Base-by-base conservation (phyloP, 2,888 invertebrate species). In the Lasioglossum villosulum region DNA sequence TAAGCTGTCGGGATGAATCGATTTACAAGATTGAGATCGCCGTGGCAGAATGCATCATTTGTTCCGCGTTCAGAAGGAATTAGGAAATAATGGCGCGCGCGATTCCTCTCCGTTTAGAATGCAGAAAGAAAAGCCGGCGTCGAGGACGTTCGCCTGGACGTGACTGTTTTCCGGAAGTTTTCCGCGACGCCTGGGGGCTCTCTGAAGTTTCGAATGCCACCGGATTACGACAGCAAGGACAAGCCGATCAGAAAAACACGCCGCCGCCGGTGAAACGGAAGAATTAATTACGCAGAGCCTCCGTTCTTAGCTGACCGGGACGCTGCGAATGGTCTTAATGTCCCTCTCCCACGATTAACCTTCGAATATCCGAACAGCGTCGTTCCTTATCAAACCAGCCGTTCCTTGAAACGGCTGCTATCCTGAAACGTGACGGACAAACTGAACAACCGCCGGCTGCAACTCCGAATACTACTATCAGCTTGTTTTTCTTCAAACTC, bases 91-190 rank as follows among this genome's bases (percentile, higher is more conserved):
- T 39, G 27, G 59, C 39, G 39, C n/a, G 39, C 39, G 39, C 63
- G 92, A 91, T 86, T 91, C 92, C 88, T 66, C 88, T 68, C 66
- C 66, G 30, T 37, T 73, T 59, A 59, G 68, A 76, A 83, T 56
- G 52, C 30, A 63, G 30, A 45, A 59, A 39, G 79, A 86, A 78
- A 77, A 76, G 71, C 39, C 30, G 34, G 23, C 19, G 70, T 34
- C 89, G 86, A 88, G 89, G 87, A 86, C 87, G 73, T 37, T 59
- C 66, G 75, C 30, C 70, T 34, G 73, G 59, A 87, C 89, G 85
- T 89, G 87, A 89, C 78, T 79, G 37, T 76, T 78, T 87, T 78
- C 86, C 89, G 89, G 89, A 89, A 89, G 89, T 84, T 83, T 81
- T 63, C 81, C 83, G 19, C 87, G 84, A 84, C 86, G 89, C 89